phyloP scores from a whole-genome alignment of 2,113 vertebrate species.

The Prunella himalayana region DNA sequence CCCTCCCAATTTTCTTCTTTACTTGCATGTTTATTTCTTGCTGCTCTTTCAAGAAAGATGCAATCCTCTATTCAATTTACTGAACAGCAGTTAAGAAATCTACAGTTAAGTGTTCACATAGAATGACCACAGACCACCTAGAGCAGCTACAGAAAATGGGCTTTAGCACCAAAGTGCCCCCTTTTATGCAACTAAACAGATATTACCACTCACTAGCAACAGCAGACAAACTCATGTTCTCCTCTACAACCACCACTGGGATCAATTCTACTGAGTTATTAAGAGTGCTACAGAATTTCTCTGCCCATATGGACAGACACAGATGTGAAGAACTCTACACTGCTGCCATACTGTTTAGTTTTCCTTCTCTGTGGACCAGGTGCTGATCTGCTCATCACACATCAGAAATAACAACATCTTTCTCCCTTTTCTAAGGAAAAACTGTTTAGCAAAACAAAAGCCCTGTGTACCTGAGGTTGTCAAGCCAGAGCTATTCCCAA shows the following conservation, averaged over 20 bases:
- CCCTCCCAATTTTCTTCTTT: neutral
- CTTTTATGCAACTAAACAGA: neutral
- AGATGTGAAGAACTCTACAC: accelerated
- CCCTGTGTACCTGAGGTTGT: accelerated
- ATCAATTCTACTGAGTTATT: neutral
- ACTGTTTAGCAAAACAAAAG: neutral
- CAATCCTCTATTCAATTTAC: neutral
- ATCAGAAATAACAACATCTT: neutral
- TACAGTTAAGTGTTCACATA: neutral
- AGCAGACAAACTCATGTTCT: neutral
- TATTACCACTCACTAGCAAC: neutral
- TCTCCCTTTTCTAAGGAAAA: neutral
- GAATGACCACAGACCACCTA: neutral
- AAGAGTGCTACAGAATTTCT: neutral
- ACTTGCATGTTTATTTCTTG: neutral
- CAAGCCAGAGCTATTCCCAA: neutral
- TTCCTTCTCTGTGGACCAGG: neutral
- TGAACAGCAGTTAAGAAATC: neutral
- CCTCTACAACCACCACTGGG: neutral
- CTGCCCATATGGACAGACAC: neutral
- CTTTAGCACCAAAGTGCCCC: neutral
- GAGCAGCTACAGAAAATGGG: neutral
- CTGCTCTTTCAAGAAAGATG: neutral
- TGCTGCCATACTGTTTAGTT: neutral
- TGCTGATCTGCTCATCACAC: neutral